Percentiles rank a stretch among this genome's conserved stretches.
Evolutionary conservation across 2,797 vertebrate species (phyloP).

Genomic region (Lepidocolaptes lacrymiger): DNA sequence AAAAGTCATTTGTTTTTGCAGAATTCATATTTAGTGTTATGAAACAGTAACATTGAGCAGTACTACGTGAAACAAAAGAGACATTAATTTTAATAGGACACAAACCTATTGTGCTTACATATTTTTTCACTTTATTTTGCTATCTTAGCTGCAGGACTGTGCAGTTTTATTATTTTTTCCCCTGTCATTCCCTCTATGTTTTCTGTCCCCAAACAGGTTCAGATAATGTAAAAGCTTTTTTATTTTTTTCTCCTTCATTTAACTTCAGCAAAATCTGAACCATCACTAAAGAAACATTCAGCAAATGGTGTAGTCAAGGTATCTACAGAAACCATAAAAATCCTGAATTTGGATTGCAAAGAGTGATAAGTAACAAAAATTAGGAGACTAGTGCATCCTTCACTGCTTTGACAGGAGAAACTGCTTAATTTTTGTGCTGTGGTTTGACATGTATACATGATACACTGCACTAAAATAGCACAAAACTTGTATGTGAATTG

Average conservation of each 20-base stretch:
- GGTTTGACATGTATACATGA: neutral
- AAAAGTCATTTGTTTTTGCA: neutral
- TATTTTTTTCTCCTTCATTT: neutral
- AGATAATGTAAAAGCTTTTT: neutral
- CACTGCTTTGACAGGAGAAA: neutral
- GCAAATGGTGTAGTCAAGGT: neutral
- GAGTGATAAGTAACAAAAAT: neutral
- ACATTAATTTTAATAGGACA: neutral
- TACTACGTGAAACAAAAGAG: neutral
- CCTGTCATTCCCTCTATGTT: neutral
- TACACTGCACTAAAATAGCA: neutral
- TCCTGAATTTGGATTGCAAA: neutral
- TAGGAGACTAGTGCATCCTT: neutral
- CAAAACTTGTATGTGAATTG: neutral
- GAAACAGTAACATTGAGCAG: neutral
- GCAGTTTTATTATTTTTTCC: neutral
- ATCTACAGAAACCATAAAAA: neutral
- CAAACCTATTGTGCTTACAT: neutral
- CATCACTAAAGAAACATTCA: neutral
- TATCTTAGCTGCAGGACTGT: neutral
- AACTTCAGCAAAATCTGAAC: neutral
- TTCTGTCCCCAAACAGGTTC: neutral
- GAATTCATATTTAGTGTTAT: neutral
- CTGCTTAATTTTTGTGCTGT: neutral
- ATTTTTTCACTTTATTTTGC: neutral